Conservation (phyloP, 2,113 vertebrate species). For the Chloropsis cyanopogon region DNA sequence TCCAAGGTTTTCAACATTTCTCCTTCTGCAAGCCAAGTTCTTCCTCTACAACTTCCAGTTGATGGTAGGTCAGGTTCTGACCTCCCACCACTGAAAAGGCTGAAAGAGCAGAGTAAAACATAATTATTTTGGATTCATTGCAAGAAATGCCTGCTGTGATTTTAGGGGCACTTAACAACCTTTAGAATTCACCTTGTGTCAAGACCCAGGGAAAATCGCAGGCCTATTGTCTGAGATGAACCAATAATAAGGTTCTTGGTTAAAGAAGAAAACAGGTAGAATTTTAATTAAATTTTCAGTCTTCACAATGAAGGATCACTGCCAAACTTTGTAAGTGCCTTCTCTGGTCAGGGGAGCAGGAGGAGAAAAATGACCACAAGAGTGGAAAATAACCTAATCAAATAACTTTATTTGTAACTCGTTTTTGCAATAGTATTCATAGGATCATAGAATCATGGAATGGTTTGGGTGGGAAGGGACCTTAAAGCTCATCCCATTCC, state of each 20-base stretch:
- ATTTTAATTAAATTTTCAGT: not conserved
- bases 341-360: not conserved
- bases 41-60: not conserved
- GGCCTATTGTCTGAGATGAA: not conserved
- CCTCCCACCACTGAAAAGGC: not conserved
- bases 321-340: not conserved
- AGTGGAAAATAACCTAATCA: not conserved
- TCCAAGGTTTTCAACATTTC: not conserved
- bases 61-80: not conserved
- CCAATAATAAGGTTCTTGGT: not conserved
- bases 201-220: not conserved
- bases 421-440: not conserved
- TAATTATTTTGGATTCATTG: not conserved
- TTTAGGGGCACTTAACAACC: not conserved
- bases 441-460: not conserved
- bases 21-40: not conserved
- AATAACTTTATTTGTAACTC: not conserved
- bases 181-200: not conserved
- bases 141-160: not conserved
- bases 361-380: not conserved
- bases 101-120: not conserved
- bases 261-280: not conserved
- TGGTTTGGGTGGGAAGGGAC: not conserved
- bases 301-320: not conserved
- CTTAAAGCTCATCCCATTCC: not conserved